Conservation (phyloP, 2,113 vertebrate genomes). For the Ailuropoda melanoleuca region DNA sequence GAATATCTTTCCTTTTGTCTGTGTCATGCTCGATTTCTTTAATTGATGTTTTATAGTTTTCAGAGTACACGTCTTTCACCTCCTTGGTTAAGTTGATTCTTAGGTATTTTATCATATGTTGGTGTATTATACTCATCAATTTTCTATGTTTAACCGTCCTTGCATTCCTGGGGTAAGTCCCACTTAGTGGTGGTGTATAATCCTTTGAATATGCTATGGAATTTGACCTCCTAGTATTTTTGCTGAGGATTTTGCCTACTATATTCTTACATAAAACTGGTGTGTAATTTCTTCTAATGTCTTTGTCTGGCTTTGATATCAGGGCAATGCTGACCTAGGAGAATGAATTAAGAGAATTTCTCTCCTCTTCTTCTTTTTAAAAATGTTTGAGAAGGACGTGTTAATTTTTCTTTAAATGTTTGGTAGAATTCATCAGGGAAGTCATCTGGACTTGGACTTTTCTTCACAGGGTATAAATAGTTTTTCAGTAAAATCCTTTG, state of each 20-base stretch:
- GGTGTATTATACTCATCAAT: background rate
- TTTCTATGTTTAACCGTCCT: background rate
- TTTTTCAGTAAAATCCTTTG: background rate
- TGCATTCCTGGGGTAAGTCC: background rate
- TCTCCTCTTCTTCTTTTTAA: background rate
- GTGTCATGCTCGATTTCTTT: background rate
- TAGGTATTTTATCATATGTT: background rate
- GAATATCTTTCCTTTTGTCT: background rate
- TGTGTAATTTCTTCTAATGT: background rate
- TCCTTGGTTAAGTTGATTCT: background rate
- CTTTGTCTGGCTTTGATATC: background rate
- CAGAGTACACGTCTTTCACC: background rate
- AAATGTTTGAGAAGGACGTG: background rate
- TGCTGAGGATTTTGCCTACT: background rate
- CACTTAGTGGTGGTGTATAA: background rate
- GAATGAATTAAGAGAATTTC: background rate
- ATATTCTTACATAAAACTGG: background rate
- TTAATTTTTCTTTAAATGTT: background rate
- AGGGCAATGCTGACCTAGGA: background rate
- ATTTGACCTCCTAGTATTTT: background rate
- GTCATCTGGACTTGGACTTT: background rate
- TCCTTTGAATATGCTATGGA: background rate
- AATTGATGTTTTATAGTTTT: background rate
- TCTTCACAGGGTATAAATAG: background rate
- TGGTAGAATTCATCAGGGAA: background rate